Conservation (phyloP, 2,113 vertebrate species). For the Mesocricetus auratus region DNA sequence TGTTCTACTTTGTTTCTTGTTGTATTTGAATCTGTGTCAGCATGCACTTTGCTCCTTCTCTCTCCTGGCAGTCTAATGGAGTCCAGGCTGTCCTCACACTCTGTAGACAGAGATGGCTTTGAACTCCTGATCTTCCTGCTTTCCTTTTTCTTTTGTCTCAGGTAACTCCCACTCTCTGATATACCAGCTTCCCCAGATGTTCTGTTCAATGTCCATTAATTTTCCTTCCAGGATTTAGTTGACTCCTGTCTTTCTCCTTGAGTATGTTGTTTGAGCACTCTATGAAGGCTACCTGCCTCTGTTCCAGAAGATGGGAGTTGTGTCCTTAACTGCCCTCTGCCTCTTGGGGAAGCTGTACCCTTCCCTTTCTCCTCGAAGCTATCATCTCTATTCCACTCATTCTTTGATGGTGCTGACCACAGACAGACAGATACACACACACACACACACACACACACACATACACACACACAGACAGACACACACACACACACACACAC, state of each 20-base stretch:
- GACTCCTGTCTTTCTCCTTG: background rate
- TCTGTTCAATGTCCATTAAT: background rate
- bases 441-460: no score
- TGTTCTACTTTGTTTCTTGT: background rate
- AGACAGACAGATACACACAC: no score
- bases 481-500: no score
- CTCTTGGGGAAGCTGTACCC: background rate
- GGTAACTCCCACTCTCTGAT: background rate
- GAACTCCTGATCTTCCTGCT: background rate
- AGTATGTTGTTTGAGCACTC: background rate
- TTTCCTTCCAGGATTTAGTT: background rate
- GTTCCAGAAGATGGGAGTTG: background rate
- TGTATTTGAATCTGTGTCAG: background rate
- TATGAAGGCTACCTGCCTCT: background rate
- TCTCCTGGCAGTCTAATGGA: background rate
- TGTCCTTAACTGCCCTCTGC: background rate
- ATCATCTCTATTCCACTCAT: background rate
- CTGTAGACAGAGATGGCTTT: background rate
- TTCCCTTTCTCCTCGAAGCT: background rate
- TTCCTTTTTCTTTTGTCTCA: background rate
- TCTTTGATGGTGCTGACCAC: background rate
- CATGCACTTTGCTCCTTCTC: background rate
- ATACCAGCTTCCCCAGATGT: background rate
- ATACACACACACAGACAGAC: no score
- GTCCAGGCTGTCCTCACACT: background rate